Conservation (phyloP, 2,888 invertebrate species). For the Lithophane semibrunnea region DNA sequence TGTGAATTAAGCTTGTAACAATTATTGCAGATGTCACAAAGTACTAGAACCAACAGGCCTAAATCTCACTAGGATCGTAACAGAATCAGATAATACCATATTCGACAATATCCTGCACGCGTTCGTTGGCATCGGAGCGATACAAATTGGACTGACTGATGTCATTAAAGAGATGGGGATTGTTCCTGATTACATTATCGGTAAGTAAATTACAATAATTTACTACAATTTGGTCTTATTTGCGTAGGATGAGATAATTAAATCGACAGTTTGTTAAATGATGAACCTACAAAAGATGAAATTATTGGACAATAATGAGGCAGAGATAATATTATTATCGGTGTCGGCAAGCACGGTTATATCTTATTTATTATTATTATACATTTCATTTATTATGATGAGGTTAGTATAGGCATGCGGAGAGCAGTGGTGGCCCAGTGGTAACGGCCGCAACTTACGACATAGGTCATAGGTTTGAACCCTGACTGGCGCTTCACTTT, state of each 20-base stretch:
- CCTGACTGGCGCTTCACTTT: no score
- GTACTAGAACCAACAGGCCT: constrained; percentile 91
- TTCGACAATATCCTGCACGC: constrained; percentile 92
- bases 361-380: neutral
- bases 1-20: neutral
- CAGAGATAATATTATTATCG: neutral
- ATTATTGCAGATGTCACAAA: constrained; percentile 84
- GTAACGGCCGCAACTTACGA: no score
- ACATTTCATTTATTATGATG: neutral
- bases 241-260: neutral
- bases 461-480: no score
- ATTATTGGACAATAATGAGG: neutral
- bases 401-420: neutral
- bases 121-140: constrained; percentile 94
- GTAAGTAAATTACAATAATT: constrained; percentile 82
- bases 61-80: constrained; percentile 91
- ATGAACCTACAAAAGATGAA: neutral
- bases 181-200: constrained; percentile 94
- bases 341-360: no score
- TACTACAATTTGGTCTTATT: constrained; percentile 17
- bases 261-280: neutral
- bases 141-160: constrained; percentile 92
- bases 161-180: constrained; percentile 91
- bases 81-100: constrained; percentile 90
- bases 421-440: no score